These are phyloP conservation scores for Macrotrachela quadricornifera DNA, from an alignment of 1,140 invertebrate species.

Conservation along the genomic window DNA sequence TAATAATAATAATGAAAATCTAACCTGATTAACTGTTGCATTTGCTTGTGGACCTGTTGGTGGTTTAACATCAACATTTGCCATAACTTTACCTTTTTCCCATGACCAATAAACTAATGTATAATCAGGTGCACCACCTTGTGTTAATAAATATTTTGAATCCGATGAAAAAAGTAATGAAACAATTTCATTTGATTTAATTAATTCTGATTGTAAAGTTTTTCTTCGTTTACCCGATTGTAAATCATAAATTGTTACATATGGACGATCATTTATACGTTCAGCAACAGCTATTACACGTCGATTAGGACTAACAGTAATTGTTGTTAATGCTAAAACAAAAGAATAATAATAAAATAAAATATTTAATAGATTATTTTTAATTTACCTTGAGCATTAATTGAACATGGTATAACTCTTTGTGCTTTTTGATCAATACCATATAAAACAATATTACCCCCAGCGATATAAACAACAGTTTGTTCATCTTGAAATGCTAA, in stretches of 20 bases:
- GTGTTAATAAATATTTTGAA: constrained; percentile 49
- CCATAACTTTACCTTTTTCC: constrained; percentile 59
- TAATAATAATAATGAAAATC: constrained; percentile 1
- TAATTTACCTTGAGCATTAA: constrained; percentile 21
- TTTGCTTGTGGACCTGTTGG: constrained; percentile 24
- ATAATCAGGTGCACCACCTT: constrained; percentile 56
- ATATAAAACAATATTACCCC: constrained; percentile 31
- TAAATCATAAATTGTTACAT: constrained; percentile 33
- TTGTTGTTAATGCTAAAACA: constrained; percentile 17
- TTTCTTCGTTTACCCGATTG: constrained; percentile 30
- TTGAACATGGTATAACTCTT: constrained; percentile 29
- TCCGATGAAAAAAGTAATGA: constrained; percentile 54
- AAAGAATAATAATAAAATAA: too few relatives aligned
- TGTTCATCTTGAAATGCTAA: constrained; percentile 30
- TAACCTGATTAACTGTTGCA: constrained; percentile 30
- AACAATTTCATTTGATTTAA: constrained; percentile 37
- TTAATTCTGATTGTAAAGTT: constrained; percentile 23
- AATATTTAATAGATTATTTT: neutral
- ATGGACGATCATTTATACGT: constrained; percentile 19
- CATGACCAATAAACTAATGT: constrained; percentile 55
- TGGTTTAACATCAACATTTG: constrained; percentile 39
- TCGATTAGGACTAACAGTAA: constrained; percentile 29
- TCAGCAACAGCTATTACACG: constrained; percentile 25
- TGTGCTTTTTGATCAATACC: constrained; percentile 32
- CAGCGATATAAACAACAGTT: constrained; percentile 28